Percentiles rank a stretch among this genome's conserved stretches.
phyloP scores from a whole-genome alignment of 2,113 vertebrate genomes.

The Neolamprologus caudopunctatus region DNA sequence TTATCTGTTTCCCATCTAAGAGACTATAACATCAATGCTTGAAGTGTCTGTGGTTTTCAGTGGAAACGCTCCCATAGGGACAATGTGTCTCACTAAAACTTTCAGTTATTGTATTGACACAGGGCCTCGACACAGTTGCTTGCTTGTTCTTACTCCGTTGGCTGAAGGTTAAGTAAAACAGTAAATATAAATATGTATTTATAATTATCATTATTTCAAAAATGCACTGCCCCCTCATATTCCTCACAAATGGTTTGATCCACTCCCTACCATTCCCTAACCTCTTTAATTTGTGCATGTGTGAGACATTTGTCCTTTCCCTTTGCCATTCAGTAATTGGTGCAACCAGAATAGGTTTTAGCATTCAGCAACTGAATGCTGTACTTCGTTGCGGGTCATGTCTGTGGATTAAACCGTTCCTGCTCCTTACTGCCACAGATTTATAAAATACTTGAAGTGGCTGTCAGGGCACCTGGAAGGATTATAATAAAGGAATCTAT shows the following conservation, averaged over 20 bases:
- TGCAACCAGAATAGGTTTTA: background rate
- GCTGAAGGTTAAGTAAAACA: background rate
- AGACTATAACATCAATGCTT: background rate
- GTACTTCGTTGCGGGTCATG: background rate
- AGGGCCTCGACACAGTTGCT: background rate
- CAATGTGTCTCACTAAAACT: background rate
- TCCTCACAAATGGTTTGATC: background rate
- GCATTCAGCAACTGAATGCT: background rate
- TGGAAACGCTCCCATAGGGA: background rate
- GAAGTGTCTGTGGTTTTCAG: background rate
- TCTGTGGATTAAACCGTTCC: background rate
- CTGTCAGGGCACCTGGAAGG: background rate
- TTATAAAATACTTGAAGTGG: background rate
- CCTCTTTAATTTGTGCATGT: background rate
- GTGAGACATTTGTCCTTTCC: background rate
- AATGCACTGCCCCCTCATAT: background rate
- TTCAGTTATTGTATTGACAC: background rate
- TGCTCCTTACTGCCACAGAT: background rate
- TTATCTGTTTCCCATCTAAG: background rate
- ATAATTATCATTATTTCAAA: background rate
- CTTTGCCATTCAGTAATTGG: background rate
- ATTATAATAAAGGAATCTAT: background rate
- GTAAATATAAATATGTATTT: background rate
- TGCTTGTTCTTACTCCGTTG: background rate
- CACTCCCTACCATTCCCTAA: background rate